Base-by-base conservation (phyloP, 2,113 vertebrate genomes). In the Rhinogobius similis region DNA sequence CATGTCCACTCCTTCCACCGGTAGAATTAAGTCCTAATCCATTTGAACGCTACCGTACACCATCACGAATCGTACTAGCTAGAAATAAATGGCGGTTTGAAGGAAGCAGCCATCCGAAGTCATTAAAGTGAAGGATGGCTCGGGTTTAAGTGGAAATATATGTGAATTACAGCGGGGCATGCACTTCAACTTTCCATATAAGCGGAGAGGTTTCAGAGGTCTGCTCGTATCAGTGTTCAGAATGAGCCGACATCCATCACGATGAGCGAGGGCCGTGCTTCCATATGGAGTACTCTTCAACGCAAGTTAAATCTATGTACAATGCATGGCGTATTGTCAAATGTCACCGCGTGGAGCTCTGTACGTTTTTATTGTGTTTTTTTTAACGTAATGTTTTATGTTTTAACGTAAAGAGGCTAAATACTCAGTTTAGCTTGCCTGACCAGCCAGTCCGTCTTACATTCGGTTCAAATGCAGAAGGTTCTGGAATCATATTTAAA, bases 1-100 rank as follows among this genome's bases (percentile, higher is more conserved):
- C 39, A 10, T 41, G 39, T 1, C 39, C 85, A 82, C 78, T 79
- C 83, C 81, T 84, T 86, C 65, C 79, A 58, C 66, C 27, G 29
- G 67, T 63, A 63, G 73, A 84, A 65, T 68, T 56, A 53, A 27
- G 12, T 70, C 62, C 27, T 76, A 63, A 87, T 78, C 74, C 70
- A 44, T 66, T 29, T 65, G 48, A 43, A 75, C 67, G 50, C 66
- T 36, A 55, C 71, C 50, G 44, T 56, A 32, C 32, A 69, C 65
- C 78, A 73, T 53, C 77, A 68, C 23, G 64, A 20, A 29, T 18
- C 0, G 2, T 20, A 62, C 29, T 44, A 24, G 52, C 32, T 72
- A 43, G 27, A 80, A 75, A 83, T 81, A 27, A 41, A 74, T 76
- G 67, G 29, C 62, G 59, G 21, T 78, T 56, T 70, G 64, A 65